Conservation (phyloP, 2,113 vertebrate species). For the Platichthys flesus region DNA sequence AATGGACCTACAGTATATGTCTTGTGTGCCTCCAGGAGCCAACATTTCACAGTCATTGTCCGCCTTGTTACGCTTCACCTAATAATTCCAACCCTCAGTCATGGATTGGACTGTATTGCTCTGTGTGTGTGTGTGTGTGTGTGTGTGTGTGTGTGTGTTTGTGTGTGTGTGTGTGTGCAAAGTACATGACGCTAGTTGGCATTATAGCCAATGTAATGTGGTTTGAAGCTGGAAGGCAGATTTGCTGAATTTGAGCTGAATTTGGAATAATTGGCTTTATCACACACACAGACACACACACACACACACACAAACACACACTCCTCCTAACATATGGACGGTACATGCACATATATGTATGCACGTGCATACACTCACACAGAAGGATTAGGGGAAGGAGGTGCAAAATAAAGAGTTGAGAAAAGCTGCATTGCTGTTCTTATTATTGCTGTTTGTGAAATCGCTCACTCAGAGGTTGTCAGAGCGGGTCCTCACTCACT, state of each 20-base stretch:
- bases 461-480: slow-evolving; percentile 68
- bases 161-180: slow-evolving; percentile 24
- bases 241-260: slow-evolving; percentile 62
- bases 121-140: slow-evolving; percentile 19
- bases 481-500: slow-evolving; percentile 55
- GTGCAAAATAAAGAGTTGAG: slow-evolving; percentile 65
- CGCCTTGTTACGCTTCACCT: slow-evolving; percentile 66
- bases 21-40: slow-evolving; percentile 67
- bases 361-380: not conserved
- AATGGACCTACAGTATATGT: slow-evolving; percentile 70
- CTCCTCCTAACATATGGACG: not conserved
- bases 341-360: slow-evolving; percentile 12
- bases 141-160: slow-evolving; percentile 4
- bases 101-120: slow-evolving; percentile 44
- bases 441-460: slow-evolving; percentile 72
- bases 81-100: slow-evolving; percentile 64
- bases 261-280: slow-evolving; percentile 62
- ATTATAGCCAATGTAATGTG: slow-evolving; percentile 52
- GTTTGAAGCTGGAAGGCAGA: slow-evolving; percentile 54
- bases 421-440: slow-evolving; percentile 48
- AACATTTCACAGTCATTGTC: slow-evolving; percentile 68
- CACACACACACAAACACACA: not conserved
- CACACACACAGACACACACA: slow-evolving; percentile 10
- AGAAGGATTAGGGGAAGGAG: slow-evolving; percentile 9
- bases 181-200: slow-evolving; percentile 20